Evolutionary conservation across 2,888 invertebrate genomes (phyloP), one percentile per base, ranked within the genome.

Genomic region (Pantelozetes paolii): DNA sequence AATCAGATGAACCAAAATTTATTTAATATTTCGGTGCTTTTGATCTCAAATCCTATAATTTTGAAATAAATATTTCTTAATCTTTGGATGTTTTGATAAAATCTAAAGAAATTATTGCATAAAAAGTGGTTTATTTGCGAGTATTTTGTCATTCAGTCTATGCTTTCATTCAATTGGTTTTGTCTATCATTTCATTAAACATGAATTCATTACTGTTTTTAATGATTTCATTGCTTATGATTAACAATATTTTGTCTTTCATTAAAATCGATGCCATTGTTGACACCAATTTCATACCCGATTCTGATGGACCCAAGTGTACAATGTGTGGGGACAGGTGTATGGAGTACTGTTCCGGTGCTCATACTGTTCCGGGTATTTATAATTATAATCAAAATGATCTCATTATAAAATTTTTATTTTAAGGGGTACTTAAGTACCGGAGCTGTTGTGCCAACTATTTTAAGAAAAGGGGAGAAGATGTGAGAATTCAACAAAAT

Each of bases 381-480:
- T 54, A 20, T 54, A 15, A 48, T 48, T 15, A 6, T 3, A 23
- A 23, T 30, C 30, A 26, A 15, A 59, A 11, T 15, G 1, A 9
- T 59, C 20, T 26, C 2, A 28, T 15, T 59, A 8, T 59, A 59
- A 59, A 59, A 8, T 45, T 45, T 45, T 6, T 30, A 30, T 13
- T 59, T 59, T 2, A 13, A 59, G 59, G 30, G 28, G 28, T 59
- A 30, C 23, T 20, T 3, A 26, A 59, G 2, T 59, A 20, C 30
- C 28, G 59, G 26, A 8, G 28, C 30, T 59, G 59, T 59, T 59
- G 40, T 45, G 40, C 40, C 40, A 40, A 20, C 36, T 67, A 36
- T 40, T 67, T 67, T 15, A 67, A 42, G 69, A 40, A 69, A n/a
- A 59, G 30, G n/a, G n/a, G n/a, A n/a, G n/a, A n/a, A n/a, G n/a